Evolutionary conservation across 2,888 invertebrate genomes (phyloP).

Genomic region (Tuta absoluta): DNA sequence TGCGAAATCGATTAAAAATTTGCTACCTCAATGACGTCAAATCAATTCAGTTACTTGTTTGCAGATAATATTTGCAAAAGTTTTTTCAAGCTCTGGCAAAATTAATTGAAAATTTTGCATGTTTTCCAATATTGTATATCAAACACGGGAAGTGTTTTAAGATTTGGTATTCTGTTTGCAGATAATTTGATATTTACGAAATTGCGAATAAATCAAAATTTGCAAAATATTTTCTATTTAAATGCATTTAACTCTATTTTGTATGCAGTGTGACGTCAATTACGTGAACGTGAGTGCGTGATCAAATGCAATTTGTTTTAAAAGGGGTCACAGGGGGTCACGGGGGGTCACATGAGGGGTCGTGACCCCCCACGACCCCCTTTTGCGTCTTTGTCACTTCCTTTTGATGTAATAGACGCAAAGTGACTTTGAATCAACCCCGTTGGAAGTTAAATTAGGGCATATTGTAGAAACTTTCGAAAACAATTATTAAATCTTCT

Average conservation of each 20-base stretch:
- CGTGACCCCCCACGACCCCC: background rate
- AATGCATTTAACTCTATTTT: background rate
- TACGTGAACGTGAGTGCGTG: conserved; percentile 6
- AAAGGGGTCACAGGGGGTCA: conserved; percentile 12
- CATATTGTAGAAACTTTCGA: background rate
- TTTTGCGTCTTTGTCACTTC: background rate
- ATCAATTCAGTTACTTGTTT: too few species aligned
- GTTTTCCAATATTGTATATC: too few species aligned
- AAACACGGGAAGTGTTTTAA: too few species aligned
- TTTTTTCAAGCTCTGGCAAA: too few species aligned
- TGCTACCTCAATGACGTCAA: too few species aligned
- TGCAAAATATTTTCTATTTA: background rate
- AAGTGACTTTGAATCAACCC: conserved; percentile 5
- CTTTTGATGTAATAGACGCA: conserved; percentile 15
- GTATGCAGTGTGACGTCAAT: conserved; percentile 9
- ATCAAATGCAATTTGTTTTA: conserved; percentile 16
- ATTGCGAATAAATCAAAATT: background rate
- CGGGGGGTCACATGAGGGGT: too few species aligned
- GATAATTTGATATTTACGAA: too few species aligned
- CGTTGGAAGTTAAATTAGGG: background rate
- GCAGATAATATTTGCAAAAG: too few species aligned
- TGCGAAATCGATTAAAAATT: too few species aligned
- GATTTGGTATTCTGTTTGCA: too few species aligned
- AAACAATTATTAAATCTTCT: background rate
- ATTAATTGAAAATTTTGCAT: too few species aligned